Base-by-base conservation (phyloP, 2,797 vertebrate species). In the Mycteria americana region DNA sequence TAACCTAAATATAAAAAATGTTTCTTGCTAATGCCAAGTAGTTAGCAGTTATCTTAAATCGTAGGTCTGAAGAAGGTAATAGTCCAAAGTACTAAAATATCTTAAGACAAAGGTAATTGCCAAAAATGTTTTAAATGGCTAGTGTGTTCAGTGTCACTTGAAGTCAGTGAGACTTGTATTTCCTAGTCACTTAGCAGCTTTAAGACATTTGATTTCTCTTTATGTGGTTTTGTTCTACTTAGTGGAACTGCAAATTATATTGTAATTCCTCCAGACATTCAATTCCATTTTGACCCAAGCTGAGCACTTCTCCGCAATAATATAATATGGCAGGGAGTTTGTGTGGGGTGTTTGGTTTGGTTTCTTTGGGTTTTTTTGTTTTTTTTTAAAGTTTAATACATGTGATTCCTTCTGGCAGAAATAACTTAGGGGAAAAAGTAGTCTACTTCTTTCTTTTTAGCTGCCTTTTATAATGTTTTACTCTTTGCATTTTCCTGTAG, bases 401-500 rank as follows among this genome's bases (percentile, higher is more conserved):
- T 27, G 4, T 16, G 14, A 48, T 57, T 88, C 7, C 16, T 92
- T 91, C 35, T 64, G n/a, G 16, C 27, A 62, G 77, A 76, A 78
- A 54, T 50, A 68, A 63, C 33, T 65, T 80, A 33, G 69, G 8
- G 8, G 41, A 33, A 64, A 31, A 18, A 30, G 3, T 48, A 88
- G 10, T 54, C 28, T 43, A 39, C 89, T 89, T 27, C 17, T 82
- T 90, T 64, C 7, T 80, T 43, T 78, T 82, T 54, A 54, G 7
- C 22, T 89, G 22, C 31, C n/a, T 63, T 77, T 88, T 21, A 24
- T 69, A 57, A 86, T 56, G 10, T 68, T 94, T 84, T 76, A 23
- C 59, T 85, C 24, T 85, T n/a, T 86, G 13, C 13, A 12, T 96
- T 95, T 97, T 92, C 83, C 94, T 77, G 12, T 65, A 99, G 99